These are phyloP conservation scores for Carassius gibelio DNA, from an alignment of 2,113 vertebrate species.

Conservation along the genomic window DNA sequence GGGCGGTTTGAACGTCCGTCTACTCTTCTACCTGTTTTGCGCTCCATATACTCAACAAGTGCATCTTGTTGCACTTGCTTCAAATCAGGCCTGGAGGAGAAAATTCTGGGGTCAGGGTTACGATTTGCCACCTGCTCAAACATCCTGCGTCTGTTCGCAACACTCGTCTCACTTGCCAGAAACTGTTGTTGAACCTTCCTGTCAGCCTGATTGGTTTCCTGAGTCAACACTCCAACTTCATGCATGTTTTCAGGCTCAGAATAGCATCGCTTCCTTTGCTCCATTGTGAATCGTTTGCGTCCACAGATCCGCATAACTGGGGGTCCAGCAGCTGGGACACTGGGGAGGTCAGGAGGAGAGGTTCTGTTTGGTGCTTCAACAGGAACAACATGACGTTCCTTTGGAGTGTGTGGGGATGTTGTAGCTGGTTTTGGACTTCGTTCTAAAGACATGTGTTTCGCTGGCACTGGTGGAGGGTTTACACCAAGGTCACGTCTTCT, in stretches of 20 bases:
- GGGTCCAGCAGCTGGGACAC: slow-evolving; percentile 60
- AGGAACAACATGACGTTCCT: slow-evolving; percentile 83
- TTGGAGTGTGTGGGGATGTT: slow-evolving; percentile 81
- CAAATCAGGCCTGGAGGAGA: slow-evolving; percentile 79
- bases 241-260: slow-evolving; percentile 96
- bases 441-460: slow-evolving; percentile 71
- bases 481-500: slow-evolving; percentile 77
- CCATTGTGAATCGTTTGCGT: slow-evolving; percentile 81
- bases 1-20: slow-evolving; percentile 69
- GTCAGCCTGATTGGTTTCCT: slow-evolving; percentile 65
- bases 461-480: slow-evolving; percentile 65
- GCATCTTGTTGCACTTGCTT: slow-evolving; percentile 91
- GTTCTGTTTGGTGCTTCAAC: slow-evolving; percentile 64
- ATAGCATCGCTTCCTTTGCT: slow-evolving; percentile 93
- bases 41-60: slow-evolving; percentile 86
- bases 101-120: slow-evolving; percentile 67
- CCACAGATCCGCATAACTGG: slow-evolving; percentile 78
- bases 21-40: slow-evolving; percentile 80
- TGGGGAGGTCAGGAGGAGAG: slow-evolving; percentile 67
- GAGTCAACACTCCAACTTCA: slow-evolving; percentile 83
- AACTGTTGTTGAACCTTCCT: slow-evolving; percentile 65
- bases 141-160: slow-evolving; percentile 86
- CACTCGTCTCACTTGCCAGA: slow-evolving; percentile 77
- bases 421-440: slow-evolving; percentile 61
- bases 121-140: slow-evolving; percentile 80